Percentiles rank a stretch among this genome's conserved stretches.
These are phyloP conservation scores for Cassiopea xamachana DNA, from an alignment of 30 jellyfish, hydroid and myxozoan species.

Conservation along the genomic window DNA sequence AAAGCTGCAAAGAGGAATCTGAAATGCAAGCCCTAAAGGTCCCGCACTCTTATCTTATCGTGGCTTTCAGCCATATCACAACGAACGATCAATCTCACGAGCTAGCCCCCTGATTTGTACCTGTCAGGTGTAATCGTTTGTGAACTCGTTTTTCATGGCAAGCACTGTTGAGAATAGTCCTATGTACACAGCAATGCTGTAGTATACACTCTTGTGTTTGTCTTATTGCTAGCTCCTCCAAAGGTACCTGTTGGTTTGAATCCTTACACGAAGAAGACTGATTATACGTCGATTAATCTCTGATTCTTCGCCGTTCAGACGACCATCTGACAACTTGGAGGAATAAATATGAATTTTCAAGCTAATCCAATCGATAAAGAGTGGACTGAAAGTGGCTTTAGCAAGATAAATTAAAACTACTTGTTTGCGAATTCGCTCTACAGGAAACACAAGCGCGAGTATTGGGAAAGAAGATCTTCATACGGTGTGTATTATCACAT, in stretches of 20 bases:
- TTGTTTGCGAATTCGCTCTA: neutral
- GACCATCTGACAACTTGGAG: neutral
- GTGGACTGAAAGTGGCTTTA: neutral
- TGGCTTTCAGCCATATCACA: too few relatives aligned
- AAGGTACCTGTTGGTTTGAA: slow-evolving; percentile 1
- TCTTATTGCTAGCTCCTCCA: neutral
- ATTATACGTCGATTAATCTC: neutral
- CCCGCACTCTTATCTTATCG: too few relatives aligned
- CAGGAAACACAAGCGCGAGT: neutral
- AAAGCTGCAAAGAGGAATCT: too few relatives aligned
- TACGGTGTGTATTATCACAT: neutral
- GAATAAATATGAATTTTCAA: neutral
- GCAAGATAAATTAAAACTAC: neutral
- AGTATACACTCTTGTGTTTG: neutral
- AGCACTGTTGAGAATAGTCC: slow-evolving; percentile 3
- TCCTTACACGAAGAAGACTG: neutral
- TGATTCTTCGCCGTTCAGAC: slow-evolving; percentile 1
- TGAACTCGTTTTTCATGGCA: neutral
- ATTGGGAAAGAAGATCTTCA: neutral
- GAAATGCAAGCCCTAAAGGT: too few relatives aligned
- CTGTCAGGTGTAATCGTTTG: slow-evolving; percentile 4
- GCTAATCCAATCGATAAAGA: neutral
- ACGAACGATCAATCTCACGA: neutral
- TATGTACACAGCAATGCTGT: slow-evolving; percentile 2
- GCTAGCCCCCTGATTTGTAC: neutral